These are phyloP conservation scores for Pinna nobilis DNA, from an alignment of 1,140 invertebrate genomes.

Conservation along the genomic window DNA sequence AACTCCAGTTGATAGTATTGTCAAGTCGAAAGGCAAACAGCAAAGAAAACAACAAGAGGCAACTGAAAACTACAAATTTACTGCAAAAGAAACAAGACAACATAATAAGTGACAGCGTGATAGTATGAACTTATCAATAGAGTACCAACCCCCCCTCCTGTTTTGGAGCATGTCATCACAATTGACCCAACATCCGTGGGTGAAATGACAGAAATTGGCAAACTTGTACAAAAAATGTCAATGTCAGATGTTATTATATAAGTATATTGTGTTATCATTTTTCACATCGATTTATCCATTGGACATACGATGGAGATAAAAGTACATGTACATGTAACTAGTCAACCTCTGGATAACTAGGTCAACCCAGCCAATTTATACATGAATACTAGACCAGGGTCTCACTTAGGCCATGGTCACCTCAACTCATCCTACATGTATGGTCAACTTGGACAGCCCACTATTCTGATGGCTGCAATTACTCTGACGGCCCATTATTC, in stretches of 20 bases:
- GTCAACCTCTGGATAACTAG: too few species aligned
- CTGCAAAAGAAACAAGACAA: slow-evolving; percentile 78
- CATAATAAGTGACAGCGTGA: neutral
- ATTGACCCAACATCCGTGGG: neutral
- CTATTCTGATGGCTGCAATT: too few species aligned
- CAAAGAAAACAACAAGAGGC: slow-evolving; percentile 91
- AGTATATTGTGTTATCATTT: neutral
- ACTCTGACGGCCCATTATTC: too few species aligned
- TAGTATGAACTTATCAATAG: neutral
- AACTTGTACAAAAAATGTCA: neutral
- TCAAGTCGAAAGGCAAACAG: slow-evolving; percentile 93
- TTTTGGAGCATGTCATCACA: neutral
- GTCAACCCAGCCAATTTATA: too few species aligned
- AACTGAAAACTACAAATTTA: slow-evolving; percentile 96
- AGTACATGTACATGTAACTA: too few species aligned
- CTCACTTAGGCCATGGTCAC: too few species aligned
- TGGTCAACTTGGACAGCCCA: too few species aligned
- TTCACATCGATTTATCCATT: too few species aligned
- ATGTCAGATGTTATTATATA: neutral
- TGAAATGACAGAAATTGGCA: neutral
- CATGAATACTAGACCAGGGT: too few species aligned
- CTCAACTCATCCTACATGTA: too few species aligned
- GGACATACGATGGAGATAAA: too few species aligned
- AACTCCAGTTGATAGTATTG: slow-evolving; percentile 91
- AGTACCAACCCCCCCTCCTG: neutral